Evolutionary conservation across 2,888 invertebrate species (phyloP).

Genomic region (Cerastoderma edule): DNA sequence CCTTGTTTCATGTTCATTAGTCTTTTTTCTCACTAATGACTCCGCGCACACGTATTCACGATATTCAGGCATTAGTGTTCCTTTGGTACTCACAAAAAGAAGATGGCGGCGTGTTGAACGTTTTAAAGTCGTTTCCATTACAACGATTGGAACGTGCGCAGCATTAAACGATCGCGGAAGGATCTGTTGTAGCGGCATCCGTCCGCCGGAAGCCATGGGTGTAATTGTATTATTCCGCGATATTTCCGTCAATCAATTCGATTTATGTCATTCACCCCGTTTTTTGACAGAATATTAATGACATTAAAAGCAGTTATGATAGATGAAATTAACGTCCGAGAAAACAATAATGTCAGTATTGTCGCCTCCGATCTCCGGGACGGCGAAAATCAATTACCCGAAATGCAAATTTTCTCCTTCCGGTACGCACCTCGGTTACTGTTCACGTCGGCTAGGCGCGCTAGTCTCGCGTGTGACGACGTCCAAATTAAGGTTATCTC

Average conservation of each 20-base stretch:
- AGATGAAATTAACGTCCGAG: slow-evolving; percentile 63
- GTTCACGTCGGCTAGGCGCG: slow-evolving; percentile 58
- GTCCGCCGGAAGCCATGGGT: slow-evolving; percentile 37
- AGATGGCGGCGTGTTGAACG: slow-evolving; percentile 10
- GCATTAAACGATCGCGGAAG: slow-evolving; percentile 27
- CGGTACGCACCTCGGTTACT: slow-evolving; percentile 46
- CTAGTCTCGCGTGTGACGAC: slow-evolving; percentile 57
- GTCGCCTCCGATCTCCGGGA: slow-evolving; percentile 53
- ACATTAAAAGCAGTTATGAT: slow-evolving; percentile 62
- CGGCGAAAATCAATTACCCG: slow-evolving; percentile 60
- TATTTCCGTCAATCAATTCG: slow-evolving; percentile 32
- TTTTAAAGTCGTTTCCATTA: slow-evolving; percentile 23
- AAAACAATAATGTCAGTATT: slow-evolving; percentile 61
- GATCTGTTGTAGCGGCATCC: slow-evolving; percentile 31
- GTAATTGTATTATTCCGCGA: slow-evolving; percentile 48
- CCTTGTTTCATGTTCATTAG: no score
- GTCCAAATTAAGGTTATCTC: slow-evolving; percentile 58
- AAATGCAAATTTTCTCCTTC: slow-evolving; percentile 61
- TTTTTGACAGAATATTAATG: slow-evolving; percentile 59
- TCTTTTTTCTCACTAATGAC: no score
- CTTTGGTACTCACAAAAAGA: not conserved
- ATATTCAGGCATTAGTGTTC: not conserved
- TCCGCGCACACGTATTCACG: no score
- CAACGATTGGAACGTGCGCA: slow-evolving; percentile 23
- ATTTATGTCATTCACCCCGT: slow-evolving; percentile 42